Conservation (phyloP, 1,140 invertebrate genomes). For the Babylonia areolata region DNA sequence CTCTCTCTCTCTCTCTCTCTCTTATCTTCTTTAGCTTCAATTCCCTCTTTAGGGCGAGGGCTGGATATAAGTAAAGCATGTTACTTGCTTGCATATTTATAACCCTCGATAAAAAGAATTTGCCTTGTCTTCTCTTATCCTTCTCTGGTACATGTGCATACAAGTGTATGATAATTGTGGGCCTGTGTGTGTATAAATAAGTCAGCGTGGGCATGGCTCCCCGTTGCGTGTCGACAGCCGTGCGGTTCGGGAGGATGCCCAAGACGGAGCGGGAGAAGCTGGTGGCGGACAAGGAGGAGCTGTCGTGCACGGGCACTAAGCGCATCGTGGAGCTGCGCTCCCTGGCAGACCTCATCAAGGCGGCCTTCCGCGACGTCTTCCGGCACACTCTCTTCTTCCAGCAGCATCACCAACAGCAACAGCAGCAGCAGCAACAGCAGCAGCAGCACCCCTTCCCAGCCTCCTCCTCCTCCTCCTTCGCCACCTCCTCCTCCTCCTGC, state of each 20-base stretch:
- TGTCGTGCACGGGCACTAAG: constrained; percentile 48
- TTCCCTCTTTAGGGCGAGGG: no score
- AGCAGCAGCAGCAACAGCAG: no score
- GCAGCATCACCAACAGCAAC: background rate
- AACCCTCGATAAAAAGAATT: no score
- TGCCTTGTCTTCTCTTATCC: no score
- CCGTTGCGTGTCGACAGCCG: constrained; percentile 82
- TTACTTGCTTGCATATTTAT: no score
- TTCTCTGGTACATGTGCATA: no score
- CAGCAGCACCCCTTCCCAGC: background rate
- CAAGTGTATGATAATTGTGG: no score
- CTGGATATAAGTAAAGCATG: no score
- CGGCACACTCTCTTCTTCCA: constrained; percentile 50
- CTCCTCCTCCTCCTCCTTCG: background rate
- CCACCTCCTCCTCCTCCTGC: background rate
- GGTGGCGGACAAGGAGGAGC: constrained; percentile 81
- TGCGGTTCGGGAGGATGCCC: constrained; percentile 98
- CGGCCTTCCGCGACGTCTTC: constrained; percentile 61
- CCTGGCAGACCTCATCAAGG: constrained; percentile 62
- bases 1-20: no score
- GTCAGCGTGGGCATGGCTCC: no score
- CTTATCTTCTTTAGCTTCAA: no score
- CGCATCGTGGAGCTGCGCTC: constrained; percentile 61
- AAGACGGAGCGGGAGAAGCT: constrained; percentile 99
- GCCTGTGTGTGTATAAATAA: no score